Percentiles rank a stretch among this genome's conserved stretches.
Evolutionary conservation across 2,797 vertebrate genomes (phyloP).

Genomic region (Syndactyla subalaris): DNA sequence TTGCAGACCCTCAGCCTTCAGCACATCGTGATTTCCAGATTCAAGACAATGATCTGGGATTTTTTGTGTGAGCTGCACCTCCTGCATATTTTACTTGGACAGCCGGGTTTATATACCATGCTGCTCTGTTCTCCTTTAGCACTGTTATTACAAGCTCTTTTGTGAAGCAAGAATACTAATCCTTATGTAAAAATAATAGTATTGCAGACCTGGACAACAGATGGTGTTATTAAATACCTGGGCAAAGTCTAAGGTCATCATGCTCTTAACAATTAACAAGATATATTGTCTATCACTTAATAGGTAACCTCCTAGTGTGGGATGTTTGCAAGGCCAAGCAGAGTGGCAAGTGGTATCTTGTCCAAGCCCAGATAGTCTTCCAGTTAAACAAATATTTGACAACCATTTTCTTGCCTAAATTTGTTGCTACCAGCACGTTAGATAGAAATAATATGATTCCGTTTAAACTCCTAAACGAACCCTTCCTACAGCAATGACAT

Average conservation of each 20-base stretch:
- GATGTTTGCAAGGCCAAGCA: slow-evolving; percentile 15
- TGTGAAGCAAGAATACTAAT: slow-evolving; percentile 62
- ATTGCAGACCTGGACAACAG: slow-evolving; percentile 51
- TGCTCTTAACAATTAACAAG: slow-evolving; percentile 70
- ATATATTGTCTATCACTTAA: slow-evolving; percentile 64
- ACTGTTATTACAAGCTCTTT: slow-evolving; percentile 48
- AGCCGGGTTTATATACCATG: slow-evolving; percentile 30
- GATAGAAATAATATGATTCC: slow-evolving; percentile 39
- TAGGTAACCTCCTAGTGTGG: slow-evolving; percentile 52
- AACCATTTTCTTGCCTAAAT: slow-evolving; percentile 53
- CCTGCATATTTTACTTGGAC: slow-evolving; percentile 6
- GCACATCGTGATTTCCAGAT: not conserved
- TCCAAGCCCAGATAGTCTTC: slow-evolving; percentile 13
- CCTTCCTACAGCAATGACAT: not conserved
- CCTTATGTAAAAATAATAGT: slow-evolving; percentile 57
- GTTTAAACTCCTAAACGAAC: not conserved
- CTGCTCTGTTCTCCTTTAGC: slow-evolving; percentile 39
- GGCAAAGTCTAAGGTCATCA: slow-evolving; percentile 72
- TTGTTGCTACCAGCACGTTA: not conserved
- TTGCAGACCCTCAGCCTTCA: not conserved
- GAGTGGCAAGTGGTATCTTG: slow-evolving; percentile 17
- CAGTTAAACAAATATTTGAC: slow-evolving; percentile 49
- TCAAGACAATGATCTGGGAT: not conserved
- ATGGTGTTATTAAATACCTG: slow-evolving; percentile 73
- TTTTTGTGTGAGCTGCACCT: not conserved